Evolutionary conservation across 2,797 vertebrate genomes (phyloP).

Genomic region (Knipowitschia caucasica): DNA sequence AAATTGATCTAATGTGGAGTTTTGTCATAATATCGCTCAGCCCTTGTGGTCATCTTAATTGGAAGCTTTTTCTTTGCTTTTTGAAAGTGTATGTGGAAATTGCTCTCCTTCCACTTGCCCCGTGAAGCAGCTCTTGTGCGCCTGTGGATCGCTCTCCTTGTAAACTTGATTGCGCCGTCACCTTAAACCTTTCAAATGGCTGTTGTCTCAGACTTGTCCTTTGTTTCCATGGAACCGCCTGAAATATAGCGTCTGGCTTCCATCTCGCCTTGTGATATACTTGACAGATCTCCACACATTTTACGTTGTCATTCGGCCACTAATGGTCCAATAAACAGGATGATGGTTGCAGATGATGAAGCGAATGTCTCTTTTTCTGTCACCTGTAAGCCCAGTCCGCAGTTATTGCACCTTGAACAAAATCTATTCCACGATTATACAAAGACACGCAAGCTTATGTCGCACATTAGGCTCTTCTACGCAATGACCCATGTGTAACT

Average conservation of each 20-base stretch:
- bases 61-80: neutral
- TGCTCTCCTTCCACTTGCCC: neutral
- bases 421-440: constrained; percentile 45
- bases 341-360: constrained; percentile 46
- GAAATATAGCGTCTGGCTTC: constrained; percentile 9
- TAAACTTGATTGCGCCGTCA: constrained; percentile 21
- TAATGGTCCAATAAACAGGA: constrained; percentile 64
- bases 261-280: constrained; percentile 29
- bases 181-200: constrained; percentile 11
- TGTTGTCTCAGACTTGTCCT: constrained; percentile 21
- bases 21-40: too few relatives aligned
- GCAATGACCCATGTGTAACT: constrained; percentile 50
- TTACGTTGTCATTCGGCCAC: constrained; percentile 52
- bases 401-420: constrained; percentile 40
- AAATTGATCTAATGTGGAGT: too few relatives aligned
- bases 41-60: neutral
- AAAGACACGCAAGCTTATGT: constrained; percentile 42
- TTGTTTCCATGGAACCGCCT: constrained; percentile 10
- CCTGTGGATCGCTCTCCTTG: constrained; percentile 6
- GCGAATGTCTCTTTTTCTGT: constrained; percentile 39
- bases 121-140: neutral
- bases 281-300: constrained; percentile 47
- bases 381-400: constrained; percentile 22
- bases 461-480: constrained; percentile 39
- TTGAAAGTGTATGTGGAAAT: neutral